These are phyloP conservation scores for Lampris incognitus DNA, from an alignment of 2,113 vertebrate genomes.

Conservation along the genomic window DNA sequence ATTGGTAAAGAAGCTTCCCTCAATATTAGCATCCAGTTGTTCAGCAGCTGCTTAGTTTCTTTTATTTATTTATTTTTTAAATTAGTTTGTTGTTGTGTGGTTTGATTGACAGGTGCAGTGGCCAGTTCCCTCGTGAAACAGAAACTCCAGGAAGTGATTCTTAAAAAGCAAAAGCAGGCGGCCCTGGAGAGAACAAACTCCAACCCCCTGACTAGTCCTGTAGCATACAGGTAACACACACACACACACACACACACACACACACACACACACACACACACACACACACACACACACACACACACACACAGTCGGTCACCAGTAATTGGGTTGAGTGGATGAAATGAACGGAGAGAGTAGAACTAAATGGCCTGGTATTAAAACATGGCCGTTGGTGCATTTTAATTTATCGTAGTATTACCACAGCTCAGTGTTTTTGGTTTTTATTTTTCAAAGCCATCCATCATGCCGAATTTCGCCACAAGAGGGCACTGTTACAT, in stretches of 20 bases:
- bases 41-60: not conserved
- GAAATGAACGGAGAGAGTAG: too few species aligned
- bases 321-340: too few species aligned
- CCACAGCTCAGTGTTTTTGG: too few species aligned
- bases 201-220: slow-evolving; percentile 75
- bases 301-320: not conserved
- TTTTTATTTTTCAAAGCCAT: too few species aligned
- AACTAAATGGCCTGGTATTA: too few species aligned
- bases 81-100: slow-evolving; percentile 10
- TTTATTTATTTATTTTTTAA: not conserved
- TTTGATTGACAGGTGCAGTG: slow-evolving; percentile 84
- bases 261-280: not conserved
- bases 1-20: not conserved
- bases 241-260: not conserved
- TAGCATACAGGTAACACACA: slow-evolving; percentile 86
- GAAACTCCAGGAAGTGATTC: slow-evolving; percentile 91
- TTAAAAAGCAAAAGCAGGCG: slow-evolving; percentile 91
- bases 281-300: not conserved
- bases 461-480: too few species aligned
- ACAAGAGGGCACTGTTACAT: too few species aligned
- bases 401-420: too few species aligned
- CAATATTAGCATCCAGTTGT: not conserved
- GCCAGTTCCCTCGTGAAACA: slow-evolving; percentile 92
- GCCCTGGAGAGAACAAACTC: slow-evolving; percentile 89
- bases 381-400: too few species aligned